phyloP scores from a whole-genome alignment of 2,113 vertebrate species.

The Enhydra lutris region DNA sequence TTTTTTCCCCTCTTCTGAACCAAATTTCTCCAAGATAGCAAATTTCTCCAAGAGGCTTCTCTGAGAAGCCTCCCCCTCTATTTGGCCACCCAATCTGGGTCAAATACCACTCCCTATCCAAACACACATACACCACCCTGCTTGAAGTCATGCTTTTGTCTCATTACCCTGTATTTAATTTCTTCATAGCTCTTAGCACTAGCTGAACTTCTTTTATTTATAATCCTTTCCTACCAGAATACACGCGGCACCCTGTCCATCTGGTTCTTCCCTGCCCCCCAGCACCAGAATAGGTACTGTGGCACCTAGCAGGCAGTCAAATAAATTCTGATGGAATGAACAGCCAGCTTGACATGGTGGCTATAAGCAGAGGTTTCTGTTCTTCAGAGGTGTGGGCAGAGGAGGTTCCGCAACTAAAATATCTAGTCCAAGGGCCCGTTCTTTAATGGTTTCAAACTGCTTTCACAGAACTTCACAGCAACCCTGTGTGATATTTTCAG shows the following conservation, averaged over 20 bases:
- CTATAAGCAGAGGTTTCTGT: neutral
- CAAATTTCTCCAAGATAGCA: too few relatives aligned
- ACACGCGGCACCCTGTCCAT: neutral
- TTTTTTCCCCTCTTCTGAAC: too few relatives aligned
- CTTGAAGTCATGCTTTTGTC: neutral
- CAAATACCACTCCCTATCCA: neutral
- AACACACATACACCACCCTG: neutral
- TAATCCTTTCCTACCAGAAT: neutral
- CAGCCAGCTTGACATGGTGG: neutral
- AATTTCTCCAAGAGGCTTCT: neutral
- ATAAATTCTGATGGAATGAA: neutral
- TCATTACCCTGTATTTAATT: neutral
- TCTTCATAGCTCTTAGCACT: neutral
- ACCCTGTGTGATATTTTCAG: neutral
- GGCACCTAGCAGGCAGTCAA: neutral
- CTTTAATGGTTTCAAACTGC: neutral
- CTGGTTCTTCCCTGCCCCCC: neutral
- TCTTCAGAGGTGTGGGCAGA: neutral
- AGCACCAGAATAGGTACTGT: neutral
- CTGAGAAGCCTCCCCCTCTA: neutral
- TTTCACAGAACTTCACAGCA: neutral
- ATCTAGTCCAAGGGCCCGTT: neutral
- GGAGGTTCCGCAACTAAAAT: neutral
- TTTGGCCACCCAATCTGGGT: fast-evolving
- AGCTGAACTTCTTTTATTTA: neutral